These are phyloP conservation scores for Oryzias woworae DNA, from an alignment of 2,113 vertebrate genomes.

Conservation along the genomic window DNA sequence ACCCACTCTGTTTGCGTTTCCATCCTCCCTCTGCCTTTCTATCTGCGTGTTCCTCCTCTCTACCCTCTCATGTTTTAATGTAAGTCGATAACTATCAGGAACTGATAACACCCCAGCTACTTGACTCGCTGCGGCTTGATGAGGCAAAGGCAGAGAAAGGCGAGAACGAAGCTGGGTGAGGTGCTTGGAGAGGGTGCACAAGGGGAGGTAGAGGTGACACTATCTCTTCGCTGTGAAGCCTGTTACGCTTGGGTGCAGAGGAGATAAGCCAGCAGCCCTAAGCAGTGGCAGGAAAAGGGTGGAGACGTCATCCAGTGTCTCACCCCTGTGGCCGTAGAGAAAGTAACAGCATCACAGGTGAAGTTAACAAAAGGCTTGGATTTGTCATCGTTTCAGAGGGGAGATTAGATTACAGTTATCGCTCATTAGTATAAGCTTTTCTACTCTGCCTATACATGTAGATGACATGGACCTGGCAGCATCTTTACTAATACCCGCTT, in stretches of 20 bases:
- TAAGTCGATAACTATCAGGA: conserved; percentile 68
- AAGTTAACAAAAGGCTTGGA: conserved; percentile 40
- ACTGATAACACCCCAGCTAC: conserved; percentile 57
- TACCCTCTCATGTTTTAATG: conserved; percentile 67
- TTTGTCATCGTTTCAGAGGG: conserved; percentile 41
- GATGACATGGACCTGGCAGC: background rate
- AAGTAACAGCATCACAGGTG: conserved; percentile 43
- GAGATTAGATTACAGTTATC: conserved; percentile 15
- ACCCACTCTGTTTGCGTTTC: conserved; percentile 64
- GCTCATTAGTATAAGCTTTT: background rate
- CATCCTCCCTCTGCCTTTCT: conserved; percentile 46
- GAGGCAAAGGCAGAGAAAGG: conserved; percentile 38
- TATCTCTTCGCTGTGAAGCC: conserved; percentile 61
- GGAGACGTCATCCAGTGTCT: conserved; percentile 47
- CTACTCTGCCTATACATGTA: background rate
- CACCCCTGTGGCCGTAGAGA: conserved; percentile 16
- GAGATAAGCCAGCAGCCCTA: conserved; percentile 54
- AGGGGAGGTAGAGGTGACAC: conserved; percentile 37
- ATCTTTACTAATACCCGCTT: background rate
- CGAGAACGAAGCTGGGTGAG: conserved; percentile 23
- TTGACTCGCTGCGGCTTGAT: conserved; percentile 38
- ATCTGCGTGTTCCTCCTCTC: conserved; percentile 30
- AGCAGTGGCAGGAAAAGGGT: background rate
- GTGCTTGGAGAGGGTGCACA: conserved; percentile 1
- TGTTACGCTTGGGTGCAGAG: conserved; percentile 43